phyloP scores from a whole-genome alignment of 2,797 vertebrate genomes.

The Alectoris magna region DNA sequence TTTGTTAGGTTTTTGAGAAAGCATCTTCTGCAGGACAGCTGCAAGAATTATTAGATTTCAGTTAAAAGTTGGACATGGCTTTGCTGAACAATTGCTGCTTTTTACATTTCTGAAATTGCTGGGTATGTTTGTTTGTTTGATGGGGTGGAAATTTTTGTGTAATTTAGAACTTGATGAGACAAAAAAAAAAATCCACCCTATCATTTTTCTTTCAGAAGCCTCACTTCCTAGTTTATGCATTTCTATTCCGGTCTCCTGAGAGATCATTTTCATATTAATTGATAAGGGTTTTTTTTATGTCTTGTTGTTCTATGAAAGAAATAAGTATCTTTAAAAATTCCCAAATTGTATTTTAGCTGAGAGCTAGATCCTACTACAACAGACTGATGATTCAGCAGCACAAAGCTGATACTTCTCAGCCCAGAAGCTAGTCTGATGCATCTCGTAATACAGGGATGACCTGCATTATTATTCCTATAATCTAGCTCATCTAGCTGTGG shows the following conservation, averaged over 20 bases:
- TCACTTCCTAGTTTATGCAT: not conserved
- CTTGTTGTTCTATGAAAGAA: not conserved
- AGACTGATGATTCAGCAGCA: not conserved
- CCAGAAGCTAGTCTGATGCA: not conserved
- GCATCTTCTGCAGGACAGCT: not conserved
- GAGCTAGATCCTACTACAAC: not conserved
- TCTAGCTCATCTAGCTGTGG: too few relatives aligned
- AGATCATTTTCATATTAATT: not conserved
- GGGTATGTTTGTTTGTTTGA: not conserved
- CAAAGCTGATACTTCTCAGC: not conserved
- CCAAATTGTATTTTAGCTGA: not conserved
- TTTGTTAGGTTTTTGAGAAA: not conserved
- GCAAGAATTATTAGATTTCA: not conserved
- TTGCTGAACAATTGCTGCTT: not conserved
- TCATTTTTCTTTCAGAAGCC: not conserved
- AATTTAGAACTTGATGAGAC: not conserved
- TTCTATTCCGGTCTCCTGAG: not conserved
- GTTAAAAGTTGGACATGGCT: not conserved
- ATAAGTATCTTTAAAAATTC: not conserved
- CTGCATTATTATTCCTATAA: not conserved
- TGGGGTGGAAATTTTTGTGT: not conserved
- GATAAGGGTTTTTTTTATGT: not conserved
- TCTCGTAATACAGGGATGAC: not conserved
- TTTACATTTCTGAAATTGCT: not conserved
- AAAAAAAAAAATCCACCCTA: not conserved